Base-by-base conservation (phyloP, 2,888 invertebrate genomes). In the Drosophila putrida region DNA sequence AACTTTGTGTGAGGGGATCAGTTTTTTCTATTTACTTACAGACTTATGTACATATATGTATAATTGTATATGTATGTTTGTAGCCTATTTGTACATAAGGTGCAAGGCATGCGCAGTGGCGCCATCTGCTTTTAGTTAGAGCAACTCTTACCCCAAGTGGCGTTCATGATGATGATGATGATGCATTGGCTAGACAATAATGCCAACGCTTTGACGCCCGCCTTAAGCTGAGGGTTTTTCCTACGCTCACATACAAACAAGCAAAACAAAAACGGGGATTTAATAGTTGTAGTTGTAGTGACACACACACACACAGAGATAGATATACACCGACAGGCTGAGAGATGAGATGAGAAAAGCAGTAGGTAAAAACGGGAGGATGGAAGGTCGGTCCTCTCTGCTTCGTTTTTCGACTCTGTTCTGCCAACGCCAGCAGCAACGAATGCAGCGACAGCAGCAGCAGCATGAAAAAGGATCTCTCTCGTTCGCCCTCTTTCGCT, bases 381-480 rank as follows among this genome's bases (percentile, higher is more conserved):
- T 75, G 84, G 78, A 47, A 41, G 71, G 59, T n/a, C 39, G 49
- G 28, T 54, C 44, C n/a, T 51, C 50, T 36, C 11, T 15, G 41
- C 33, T 61, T 61, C 53, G 61, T 61, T 44, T 55, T 60, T 28
- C 41, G 33, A 6, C 51, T 51, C 25, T 35, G 60, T 41, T 49
- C 31, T 31, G 31, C 31, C 27, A 4, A 10, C 46, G 27, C 15
- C 28, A 28, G 38, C 15, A 28, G 27, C 43, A 25, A 33, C 51
- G 47, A 39, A 36, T 43, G 54, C 71, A 63, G 38, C 39, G 58
- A 35, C 57, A 31, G 63, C 43, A 27, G 53, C 66, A 28, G 58
- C 68, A 53, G 55, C 78, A 65, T 68, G 75, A 74, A 88, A 88
- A 84, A 84, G 84, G 84, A 84, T 84, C 84, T 84, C 85, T 87